Conservation (phyloP, 2,797 vertebrate species). For the Coranthus polyacanthus region DNA sequence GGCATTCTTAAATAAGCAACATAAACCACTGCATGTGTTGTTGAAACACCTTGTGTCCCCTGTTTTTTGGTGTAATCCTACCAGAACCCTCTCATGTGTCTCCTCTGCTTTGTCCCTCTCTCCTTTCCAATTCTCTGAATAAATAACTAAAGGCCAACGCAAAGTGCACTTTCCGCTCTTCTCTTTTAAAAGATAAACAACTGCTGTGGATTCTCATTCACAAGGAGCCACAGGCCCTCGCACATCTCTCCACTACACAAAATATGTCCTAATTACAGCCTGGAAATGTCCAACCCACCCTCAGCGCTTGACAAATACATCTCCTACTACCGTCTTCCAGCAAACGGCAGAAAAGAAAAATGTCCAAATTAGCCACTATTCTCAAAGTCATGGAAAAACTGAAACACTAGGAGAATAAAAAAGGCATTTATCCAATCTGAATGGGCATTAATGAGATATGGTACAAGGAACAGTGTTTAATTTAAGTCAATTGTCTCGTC, state of each 20-base stretch:
- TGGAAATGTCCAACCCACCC: constrained; percentile 18
- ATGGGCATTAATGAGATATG: constrained; percentile 1
- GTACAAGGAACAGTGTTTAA: constrained; percentile 10
- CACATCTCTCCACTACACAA: constrained; percentile 22
- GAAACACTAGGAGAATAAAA: constrained; percentile 15
- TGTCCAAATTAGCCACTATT: constrained; percentile 22
- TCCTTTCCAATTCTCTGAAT: constrained; percentile 37
- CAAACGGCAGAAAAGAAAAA: constrained; percentile 34
- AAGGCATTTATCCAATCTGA: constrained; percentile 20
- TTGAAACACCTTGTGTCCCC: not conserved
- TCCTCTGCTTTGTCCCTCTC: constrained; percentile 16
- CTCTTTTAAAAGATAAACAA: constrained; percentile 33
- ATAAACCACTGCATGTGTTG: not conserved
- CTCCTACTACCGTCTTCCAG: constrained; percentile 23
- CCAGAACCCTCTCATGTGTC: constrained; percentile 35
- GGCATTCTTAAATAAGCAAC: constrained; percentile 12
- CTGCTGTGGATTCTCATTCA: constrained; percentile 16
- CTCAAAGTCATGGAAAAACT: constrained; percentile 1
- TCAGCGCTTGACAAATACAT: constrained; percentile 14
- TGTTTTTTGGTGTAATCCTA: constrained; percentile 28
- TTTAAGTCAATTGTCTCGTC: constrained; percentile 13
- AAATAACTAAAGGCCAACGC: constrained; percentile 39
- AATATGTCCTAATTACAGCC: constrained; percentile 40
- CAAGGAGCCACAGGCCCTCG: constrained; percentile 2
- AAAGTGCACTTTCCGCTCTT: constrained; percentile 19